phyloP scores from a whole-genome alignment of 2,113 vertebrate species.

The Oxyruncus cristatus region DNA sequence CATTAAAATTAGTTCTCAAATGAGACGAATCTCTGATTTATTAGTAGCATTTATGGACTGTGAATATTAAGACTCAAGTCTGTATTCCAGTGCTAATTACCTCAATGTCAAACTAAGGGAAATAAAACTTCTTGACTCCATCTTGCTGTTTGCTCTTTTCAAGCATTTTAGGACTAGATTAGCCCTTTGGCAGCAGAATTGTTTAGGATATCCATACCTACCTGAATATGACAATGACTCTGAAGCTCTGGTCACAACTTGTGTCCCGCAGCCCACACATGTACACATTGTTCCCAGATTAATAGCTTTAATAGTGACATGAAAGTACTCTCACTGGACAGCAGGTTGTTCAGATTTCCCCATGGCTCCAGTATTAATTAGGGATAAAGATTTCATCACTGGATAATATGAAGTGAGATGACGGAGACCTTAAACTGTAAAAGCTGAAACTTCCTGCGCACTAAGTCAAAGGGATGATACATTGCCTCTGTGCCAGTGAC shows the following conservation, averaged over 20 bases:
- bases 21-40: neutral
- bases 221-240: neutral
- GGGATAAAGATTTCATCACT: neutral
- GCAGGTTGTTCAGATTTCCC: neutral
- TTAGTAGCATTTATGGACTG: neutral
- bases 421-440: neutral
- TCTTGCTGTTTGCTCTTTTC: neutral
- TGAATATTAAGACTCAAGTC: neutral
- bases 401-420: neutral
- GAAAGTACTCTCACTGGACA: neutral
- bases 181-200: neutral
- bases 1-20: neutral
- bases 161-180: neutral
- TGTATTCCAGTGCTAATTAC: neutral
- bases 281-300: neutral
- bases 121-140: neutral
- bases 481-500: neutral
- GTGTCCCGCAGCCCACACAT: neutral
- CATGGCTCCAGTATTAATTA: neutral
- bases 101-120: neutral
- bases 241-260: neutral
- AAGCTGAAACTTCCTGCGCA: neutral
- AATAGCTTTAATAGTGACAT: neutral
- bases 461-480: neutral
- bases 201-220: neutral